These are phyloP conservation scores for Microtus agrestis DNA, from an alignment of 2,797 vertebrate genomes.

Conservation along the genomic window DNA sequence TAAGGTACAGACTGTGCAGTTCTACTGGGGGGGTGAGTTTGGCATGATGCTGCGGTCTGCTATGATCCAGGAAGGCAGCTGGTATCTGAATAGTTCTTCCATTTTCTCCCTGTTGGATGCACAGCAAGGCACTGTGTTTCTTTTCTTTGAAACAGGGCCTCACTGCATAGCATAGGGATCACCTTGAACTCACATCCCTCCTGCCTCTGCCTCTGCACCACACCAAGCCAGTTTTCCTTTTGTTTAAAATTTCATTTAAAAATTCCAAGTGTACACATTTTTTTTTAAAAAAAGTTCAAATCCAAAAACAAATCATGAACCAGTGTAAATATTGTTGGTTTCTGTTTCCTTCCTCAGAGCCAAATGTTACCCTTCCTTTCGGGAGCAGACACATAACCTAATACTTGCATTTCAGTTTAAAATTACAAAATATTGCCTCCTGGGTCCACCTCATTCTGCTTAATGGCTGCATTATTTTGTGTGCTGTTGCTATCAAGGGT, in stretches of 20 bases:
- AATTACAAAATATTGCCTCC: background rate
- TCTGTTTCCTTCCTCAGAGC: background rate
- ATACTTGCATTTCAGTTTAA: slow-evolving; percentile 4
- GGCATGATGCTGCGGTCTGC: background rate
- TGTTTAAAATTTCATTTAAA: slow-evolving; percentile 40
- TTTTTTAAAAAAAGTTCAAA: background rate
- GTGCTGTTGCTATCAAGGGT: background rate
- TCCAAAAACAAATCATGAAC: background rate
- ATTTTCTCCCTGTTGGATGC: slow-evolving; percentile 14
- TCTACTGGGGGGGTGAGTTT: background rate
- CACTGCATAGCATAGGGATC: background rate
- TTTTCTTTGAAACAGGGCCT: background rate
- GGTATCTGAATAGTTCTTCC: background rate
- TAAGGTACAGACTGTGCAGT: background rate
- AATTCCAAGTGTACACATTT: background rate
- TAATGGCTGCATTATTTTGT: background rate
- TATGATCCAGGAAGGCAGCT: background rate
- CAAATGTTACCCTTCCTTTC: background rate
- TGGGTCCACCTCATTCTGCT: background rate
- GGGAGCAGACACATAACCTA: background rate
- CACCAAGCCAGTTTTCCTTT: background rate
- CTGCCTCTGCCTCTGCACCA: background rate
- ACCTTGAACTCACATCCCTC: background rate
- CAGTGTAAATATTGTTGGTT: background rate
- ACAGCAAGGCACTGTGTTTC: background rate